These are phyloP conservation scores for Arrhopalites spinosus DNA, from an alignment of 2,888 invertebrate species.

Conservation along the genomic window DNA sequence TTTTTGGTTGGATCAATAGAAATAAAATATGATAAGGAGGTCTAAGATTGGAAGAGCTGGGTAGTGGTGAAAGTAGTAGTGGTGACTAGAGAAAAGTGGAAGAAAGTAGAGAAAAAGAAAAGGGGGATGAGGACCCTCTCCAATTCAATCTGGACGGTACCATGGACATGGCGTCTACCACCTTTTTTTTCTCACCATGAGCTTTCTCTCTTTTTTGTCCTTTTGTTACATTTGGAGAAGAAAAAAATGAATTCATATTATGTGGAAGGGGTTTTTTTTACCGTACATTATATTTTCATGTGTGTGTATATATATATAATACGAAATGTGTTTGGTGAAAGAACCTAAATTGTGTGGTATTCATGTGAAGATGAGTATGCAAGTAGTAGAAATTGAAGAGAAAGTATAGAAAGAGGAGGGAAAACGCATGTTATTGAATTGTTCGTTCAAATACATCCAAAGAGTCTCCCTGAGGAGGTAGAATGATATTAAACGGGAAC, in stretches of 20 bases:
- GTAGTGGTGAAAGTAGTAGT: neutral
- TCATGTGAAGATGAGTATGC: neutral
- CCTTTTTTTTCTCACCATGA: neutral
- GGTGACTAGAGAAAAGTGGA: neutral
- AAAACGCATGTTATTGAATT: slow-evolving; percentile 30
- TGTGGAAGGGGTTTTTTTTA: neutral
- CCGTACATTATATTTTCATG: neutral
- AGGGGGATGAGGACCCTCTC: neutral
- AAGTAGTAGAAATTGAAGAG: neutral
- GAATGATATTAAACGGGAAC: slow-evolving; percentile 40
- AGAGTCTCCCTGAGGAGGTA: slow-evolving; percentile 36
- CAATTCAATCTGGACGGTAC: neutral
- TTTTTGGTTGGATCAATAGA: neutral
- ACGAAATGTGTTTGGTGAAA: neutral
- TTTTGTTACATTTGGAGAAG: no score
- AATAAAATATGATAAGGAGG: neutral
- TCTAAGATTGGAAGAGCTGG: neutral
- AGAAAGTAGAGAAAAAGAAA: neutral
- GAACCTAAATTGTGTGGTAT: neutral
- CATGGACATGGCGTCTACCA: neutral
- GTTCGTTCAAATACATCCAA: slow-evolving; percentile 23
- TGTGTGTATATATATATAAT: neutral
- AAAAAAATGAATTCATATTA: neutral
- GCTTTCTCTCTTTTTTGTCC: neutral
- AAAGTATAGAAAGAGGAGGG: neutral